These are phyloP conservation scores for Coluber constrictor DNA, from an alignment of 2,797 vertebrate genomes.

Conservation along the genomic window DNA sequence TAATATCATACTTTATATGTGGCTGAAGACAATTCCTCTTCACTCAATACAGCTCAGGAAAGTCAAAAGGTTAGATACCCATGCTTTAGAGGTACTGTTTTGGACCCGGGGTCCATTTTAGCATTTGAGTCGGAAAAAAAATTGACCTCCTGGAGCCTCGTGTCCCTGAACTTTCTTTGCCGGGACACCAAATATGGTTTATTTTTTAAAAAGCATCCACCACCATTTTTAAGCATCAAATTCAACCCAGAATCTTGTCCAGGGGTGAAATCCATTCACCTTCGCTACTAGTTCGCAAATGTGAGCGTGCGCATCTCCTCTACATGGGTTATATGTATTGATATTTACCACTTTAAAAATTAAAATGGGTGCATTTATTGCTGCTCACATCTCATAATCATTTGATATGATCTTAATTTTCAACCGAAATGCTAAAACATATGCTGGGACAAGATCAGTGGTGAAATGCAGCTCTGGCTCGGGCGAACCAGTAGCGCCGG, in stretches of 20 bases:
- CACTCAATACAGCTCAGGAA: background rate
- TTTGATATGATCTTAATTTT: background rate
- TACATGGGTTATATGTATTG: background rate
- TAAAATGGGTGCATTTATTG: background rate
- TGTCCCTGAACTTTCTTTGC: background rate
- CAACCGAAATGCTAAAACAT: too few species aligned
- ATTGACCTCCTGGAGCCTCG: too few species aligned
- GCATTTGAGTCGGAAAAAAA: too few species aligned
- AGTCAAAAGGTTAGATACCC: background rate
- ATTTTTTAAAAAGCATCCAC: background rate
- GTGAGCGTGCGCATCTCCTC: too few species aligned
- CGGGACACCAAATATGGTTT: background rate
- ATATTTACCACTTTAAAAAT: background rate
- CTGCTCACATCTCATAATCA: background rate
- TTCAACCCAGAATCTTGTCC: background rate
- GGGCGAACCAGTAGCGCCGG: too few species aligned
- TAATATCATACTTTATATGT: background rate
- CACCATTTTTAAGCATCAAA: background rate
- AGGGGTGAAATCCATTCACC: too few species aligned
- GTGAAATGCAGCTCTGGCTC: too few species aligned
- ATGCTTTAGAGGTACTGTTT: too few species aligned
- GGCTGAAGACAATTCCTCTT: background rate
- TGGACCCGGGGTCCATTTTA: too few species aligned
- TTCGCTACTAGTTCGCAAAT: too few species aligned
- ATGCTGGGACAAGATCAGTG: too few species aligned